Evolutionary conservation across 2,888 invertebrate genomes (phyloP).

Genomic region (Dromius quadrimaculatus): DNA sequence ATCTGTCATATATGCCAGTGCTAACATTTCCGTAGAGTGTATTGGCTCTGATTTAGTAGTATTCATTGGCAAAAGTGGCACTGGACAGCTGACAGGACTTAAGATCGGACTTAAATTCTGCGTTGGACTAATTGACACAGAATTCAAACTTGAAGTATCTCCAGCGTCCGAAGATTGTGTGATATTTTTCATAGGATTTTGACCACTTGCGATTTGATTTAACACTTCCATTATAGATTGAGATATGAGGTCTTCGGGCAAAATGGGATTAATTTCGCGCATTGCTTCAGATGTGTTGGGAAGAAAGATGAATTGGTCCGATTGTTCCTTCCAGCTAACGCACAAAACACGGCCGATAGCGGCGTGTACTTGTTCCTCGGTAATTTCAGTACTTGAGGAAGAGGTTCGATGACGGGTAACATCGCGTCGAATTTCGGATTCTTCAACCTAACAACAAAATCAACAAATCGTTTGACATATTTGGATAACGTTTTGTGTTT

Average conservation of each 20-base stretch:
- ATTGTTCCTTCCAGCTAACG: conserved; percentile 74
- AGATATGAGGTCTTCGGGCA: conserved; percentile 72
- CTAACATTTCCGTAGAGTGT: conserved; percentile 58
- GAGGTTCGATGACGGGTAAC: conserved; percentile 63
- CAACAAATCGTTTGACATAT: too few species aligned
- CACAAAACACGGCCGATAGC: conserved; percentile 78
- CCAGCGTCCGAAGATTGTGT: conserved; percentile 60
- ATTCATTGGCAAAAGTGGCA: conserved; percentile 59
- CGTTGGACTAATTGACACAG: conserved; percentile 64
- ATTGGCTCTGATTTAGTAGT: conserved; percentile 7
- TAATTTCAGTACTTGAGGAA: conserved; percentile 70
- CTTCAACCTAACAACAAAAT: conserved; percentile 66
- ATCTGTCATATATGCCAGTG: conserved; percentile 70
- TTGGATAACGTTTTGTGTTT: too few species aligned
- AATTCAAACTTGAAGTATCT: conserved; percentile 64
- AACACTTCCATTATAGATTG: conserved; percentile 78
- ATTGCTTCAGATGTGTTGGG: conserved; percentile 66
- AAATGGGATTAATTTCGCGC: conserved; percentile 69
- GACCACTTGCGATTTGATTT: conserved; percentile 63
- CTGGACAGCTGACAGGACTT: conserved; percentile 61
- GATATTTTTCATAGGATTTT: conserved; percentile 63
- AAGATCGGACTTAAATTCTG: conserved; percentile 64
- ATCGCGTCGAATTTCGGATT: conserved; percentile 69
- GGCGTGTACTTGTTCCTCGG: conserved; percentile 74
- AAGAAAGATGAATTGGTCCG: conserved; percentile 66